Conservation (phyloP, 2,797 vertebrate genomes). For the Labroides dimidiatus region DNA sequence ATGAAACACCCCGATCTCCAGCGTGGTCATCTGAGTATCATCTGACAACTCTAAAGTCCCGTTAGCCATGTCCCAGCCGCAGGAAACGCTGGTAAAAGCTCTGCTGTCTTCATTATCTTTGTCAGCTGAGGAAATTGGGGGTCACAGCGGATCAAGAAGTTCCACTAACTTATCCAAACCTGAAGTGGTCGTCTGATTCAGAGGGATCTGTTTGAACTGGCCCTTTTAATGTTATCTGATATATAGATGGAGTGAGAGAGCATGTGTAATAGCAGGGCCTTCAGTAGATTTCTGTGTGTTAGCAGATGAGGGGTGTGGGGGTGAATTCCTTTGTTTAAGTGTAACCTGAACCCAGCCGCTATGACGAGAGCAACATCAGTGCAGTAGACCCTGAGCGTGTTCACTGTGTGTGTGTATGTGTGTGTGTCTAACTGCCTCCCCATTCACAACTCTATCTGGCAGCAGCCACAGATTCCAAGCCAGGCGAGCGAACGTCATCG, state of each 20-base stretch:
- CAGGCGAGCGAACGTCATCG: constrained; percentile 72
- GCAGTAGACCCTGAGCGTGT: constrained; percentile 61
- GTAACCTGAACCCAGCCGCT: constrained; percentile 75
- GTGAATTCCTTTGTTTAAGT: constrained; percentile 77
- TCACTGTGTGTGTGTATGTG: constrained; percentile 46
- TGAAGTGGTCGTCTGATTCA: constrained; percentile 13
- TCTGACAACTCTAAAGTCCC: constrained; percentile 39
- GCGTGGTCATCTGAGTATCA: constrained; percentile 62
- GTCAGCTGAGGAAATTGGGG: constrained; percentile 26
- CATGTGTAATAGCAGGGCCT: constrained; percentile 40
- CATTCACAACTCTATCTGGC: constrained; percentile 81
- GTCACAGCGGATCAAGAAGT: constrained; percentile 35
- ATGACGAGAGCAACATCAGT: constrained; percentile 70
- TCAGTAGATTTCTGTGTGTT: constrained; percentile 38
- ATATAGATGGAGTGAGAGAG: constrained; percentile 13
- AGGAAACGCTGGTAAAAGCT: constrained; percentile 34
- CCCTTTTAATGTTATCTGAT: constrained; percentile 25
- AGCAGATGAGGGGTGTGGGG: constrained; percentile 54
- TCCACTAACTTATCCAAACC: constrained; percentile 9
- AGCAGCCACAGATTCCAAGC: constrained; percentile 69
- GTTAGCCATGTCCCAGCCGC: constrained; percentile 42
- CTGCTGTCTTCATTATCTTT: constrained; percentile 13
- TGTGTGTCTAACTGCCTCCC: constrained; percentile 52
- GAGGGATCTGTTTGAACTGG: constrained; percentile 8
- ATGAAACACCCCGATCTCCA: constrained; percentile 55